Evolutionary conservation across 2,797 vertebrate species (phyloP), one percentile per base, ranked within the genome.

Genomic region (Neostethus bicornis): DNA sequence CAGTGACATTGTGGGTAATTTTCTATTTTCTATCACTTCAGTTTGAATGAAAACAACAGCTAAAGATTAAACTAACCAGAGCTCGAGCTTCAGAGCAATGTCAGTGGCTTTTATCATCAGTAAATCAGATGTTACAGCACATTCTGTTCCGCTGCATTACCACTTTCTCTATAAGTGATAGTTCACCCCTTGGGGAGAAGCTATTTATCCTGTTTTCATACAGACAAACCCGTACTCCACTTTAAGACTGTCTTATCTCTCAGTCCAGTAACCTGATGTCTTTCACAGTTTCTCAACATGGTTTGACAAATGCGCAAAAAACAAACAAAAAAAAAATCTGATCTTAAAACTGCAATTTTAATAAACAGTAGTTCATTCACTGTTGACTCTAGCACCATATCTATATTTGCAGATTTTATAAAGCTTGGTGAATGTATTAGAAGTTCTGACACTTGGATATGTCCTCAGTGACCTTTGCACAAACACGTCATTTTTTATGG

Each of bases 81-180:
- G 13, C 20, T 43, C 35, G 55, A 51, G 37, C 43, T 17, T 41
- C 39, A 61, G 46, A 56, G 37, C 11, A 28, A 46, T 61, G 49
- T 53, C n/a, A 59, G 17, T 75, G 67, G 64, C 26, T 60, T 75
- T 73, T 66, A 80, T 66, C 59, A 34, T 43, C 41, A 48, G 20
- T 67, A 62, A 63, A 62, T 71, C 46, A 67, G 47, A 73, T 61
- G 16, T 58, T 34, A n/a, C 5, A 35, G 12, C 39, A 31, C 58
- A 10, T 37, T 38, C 23, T 45, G 14, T 37, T 66, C 25, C 7
- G 1, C 53, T 43, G 16, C 24, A 43, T 61, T 50, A 17, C 50
- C 24, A 61, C 48, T 19, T 12, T 42, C 46, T 52, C 24, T 56
- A 24, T 50, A 62, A 53, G 44, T 46, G 52, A 64, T 50, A 47